Conservation (phyloP, 1,140 invertebrate genomes). For the Pogonognathellus flavescens region DNA sequence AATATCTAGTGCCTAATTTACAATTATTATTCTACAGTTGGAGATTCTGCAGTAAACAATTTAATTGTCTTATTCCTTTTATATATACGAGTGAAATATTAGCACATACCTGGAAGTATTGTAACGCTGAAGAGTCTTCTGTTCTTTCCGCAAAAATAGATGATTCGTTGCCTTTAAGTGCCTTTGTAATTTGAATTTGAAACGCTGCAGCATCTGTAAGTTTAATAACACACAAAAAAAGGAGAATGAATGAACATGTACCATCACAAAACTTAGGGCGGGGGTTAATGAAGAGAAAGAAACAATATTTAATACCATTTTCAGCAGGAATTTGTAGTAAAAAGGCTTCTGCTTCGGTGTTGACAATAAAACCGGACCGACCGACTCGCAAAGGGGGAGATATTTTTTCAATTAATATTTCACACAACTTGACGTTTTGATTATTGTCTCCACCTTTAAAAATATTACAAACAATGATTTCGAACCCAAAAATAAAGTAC, state of each 20-base stretch:
- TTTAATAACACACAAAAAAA: not conserved
- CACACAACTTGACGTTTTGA: constrained; percentile 36
- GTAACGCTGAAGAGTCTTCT: constrained; percentile 96
- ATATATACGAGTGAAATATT: constrained; percentile 22
- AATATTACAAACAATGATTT: not conserved
- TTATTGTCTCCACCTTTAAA: constrained; percentile 52
- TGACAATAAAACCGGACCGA: constrained; percentile 58
- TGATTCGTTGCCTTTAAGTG: constrained; percentile 81
- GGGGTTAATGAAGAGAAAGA: no score
- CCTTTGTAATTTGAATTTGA: constrained; percentile 82
- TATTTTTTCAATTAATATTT: constrained; percentile 60
- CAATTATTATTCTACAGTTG: no score
- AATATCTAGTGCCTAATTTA: no score
- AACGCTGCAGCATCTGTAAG: constrained; percentile 81
- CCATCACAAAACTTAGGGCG: no score
- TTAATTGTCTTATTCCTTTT: no score
- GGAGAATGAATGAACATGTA: not conserved
- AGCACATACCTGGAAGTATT: constrained; percentile 83
- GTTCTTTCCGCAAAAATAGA: constrained; percentile 96
- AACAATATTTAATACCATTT: no score
- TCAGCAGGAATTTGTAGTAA: constrained; percentile 49
- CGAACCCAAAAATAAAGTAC: not conserved
- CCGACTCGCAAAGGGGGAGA: constrained; percentile 59
- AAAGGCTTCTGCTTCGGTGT: constrained; percentile 52
- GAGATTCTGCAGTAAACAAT: no score